Evolutionary conservation across 2,797 vertebrate genomes (phyloP).

Genomic region (Pelodytes ibericus): DNA sequence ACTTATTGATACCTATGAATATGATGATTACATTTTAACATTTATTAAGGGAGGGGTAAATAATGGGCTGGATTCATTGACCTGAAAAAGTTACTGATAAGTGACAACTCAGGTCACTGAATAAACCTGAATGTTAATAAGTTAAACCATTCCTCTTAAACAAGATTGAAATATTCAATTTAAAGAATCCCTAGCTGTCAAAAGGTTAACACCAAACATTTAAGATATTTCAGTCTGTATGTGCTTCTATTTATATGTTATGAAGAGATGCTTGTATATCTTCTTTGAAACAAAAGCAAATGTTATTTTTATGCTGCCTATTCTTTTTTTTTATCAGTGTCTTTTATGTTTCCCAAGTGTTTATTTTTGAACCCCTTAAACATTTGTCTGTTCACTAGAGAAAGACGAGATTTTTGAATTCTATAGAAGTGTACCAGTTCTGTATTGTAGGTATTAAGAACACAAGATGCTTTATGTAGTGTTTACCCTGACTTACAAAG

Average conservation of each 20-base stretch:
- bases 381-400: slow-evolving; percentile 37
- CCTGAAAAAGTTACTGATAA: too few species aligned
- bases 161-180: too few species aligned
- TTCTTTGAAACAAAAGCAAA: slow-evolving; percentile 46
- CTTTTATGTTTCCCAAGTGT: slow-evolving; percentile 49
- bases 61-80: too few species aligned
- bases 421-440: slow-evolving; percentile 23
- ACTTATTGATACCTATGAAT: too few species aligned
- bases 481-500: slow-evolving; percentile 41
- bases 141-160: too few species aligned
- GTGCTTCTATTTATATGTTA: slow-evolving; percentile 55
- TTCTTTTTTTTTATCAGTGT: slow-evolving; percentile 37
- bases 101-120: too few species aligned
- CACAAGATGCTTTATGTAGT: slow-evolving; percentile 25
- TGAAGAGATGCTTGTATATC: slow-evolving; percentile 47
- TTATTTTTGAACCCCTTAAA: slow-evolving; percentile 49
- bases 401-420: slow-evolving; percentile 40
- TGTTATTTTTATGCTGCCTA: slow-evolving; percentile 51
- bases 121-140: too few species aligned
- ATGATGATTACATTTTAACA: too few species aligned
- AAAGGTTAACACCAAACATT: slow-evolving; percentile 37
- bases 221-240: slow-evolving; percentile 30
- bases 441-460: slow-evolving; percentile 41
- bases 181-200: neutral
- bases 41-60: too few species aligned